phyloP scores from a whole-genome alignment of 2,888 invertebrate genomes.

The Drosophila recens region DNA sequence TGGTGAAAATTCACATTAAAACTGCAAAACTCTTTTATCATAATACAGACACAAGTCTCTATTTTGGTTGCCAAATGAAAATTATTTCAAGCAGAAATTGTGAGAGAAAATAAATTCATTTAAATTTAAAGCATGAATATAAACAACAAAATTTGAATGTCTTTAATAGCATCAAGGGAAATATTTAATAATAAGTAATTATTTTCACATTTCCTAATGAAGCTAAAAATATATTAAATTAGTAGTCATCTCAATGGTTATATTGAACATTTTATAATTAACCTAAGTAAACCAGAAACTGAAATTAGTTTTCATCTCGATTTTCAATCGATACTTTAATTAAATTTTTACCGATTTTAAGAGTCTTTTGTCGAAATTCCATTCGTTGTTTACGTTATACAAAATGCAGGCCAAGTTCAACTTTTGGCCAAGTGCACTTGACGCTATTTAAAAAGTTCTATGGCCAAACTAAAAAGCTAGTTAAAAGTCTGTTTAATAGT shows the following conservation, averaged over 20 bases:
- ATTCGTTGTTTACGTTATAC: not conserved
- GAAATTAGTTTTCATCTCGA: not conserved
- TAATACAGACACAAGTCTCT: not conserved
- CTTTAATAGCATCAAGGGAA: too few species aligned
- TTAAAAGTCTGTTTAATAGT: constrained; percentile 30
- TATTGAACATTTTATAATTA: too few species aligned
- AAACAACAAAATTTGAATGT: too few species aligned
- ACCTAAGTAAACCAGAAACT: too few species aligned
- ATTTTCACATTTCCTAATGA: too few species aligned
- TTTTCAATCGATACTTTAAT: constrained; percentile 22
- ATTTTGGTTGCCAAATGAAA: not conserved
- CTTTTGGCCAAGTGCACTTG: constrained; percentile 34
- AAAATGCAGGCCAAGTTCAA: constrained; percentile 18
- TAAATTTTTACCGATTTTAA: not conserved
- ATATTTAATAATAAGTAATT: too few species aligned
- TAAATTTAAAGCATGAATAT: not conserved
- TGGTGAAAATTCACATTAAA: constrained; percentile 7
- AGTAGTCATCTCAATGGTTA: too few species aligned
- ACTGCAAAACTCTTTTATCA: not conserved
- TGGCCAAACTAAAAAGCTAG: constrained; percentile 37
- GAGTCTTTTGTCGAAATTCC: not conserved
- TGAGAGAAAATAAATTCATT: too few species aligned
- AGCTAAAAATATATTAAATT: too few species aligned
- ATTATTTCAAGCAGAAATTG: not conserved
- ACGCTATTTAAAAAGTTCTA: constrained; percentile 27